Base-by-base conservation (phyloP, 1,140 invertebrate species). In the Cotesia chilonis region DNA sequence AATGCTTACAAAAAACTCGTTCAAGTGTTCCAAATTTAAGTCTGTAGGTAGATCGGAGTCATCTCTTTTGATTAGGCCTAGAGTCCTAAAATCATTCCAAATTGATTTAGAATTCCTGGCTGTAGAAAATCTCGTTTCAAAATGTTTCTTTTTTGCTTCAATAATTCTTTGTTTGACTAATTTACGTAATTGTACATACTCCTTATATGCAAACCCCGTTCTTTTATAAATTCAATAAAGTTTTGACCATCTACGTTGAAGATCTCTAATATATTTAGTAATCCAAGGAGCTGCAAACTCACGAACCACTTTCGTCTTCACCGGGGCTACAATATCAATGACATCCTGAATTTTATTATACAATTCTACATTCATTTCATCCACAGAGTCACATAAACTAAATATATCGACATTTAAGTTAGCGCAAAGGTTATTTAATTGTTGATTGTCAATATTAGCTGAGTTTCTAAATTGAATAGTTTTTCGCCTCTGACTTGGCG, bases 1-100 rank as follows among this genome's bases (percentile, higher is more conserved):
- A 10, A 17, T 14, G 9, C 1, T 36, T 10, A 68, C 65, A 54
- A 68, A 68, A 28, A 51, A 68, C 14, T 17, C 47, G 20, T 68
- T 68, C n/a, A 68, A 37, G 2, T 52, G 1, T 17, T 28, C 17
- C n/a, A 68, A 17, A 47, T n/a, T 12, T 10, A 68, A 17, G 51
- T 68, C 47, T 41, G 20, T 51, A 36, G n/a, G 47, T 51, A 17
- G 17, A 17, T 36, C 41, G 4, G 10, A 14, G n/a, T 12, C 10
- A 55, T 55, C 12, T n/a, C 52, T 55, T 41, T 52, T 47, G 10
- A 37, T 54, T n/a, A 68, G 7, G 14, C 65, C 65, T 14, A 68
- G 20, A 6, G 12, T 4, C 12, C 52, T 28, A 17, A 68, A 68
- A 5, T 68, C 65, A 20, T 47, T 37, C 65, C 65, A 68, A 10